Base-by-base conservation (phyloP, 2,888 invertebrate species). In the Patella caerulea region DNA sequence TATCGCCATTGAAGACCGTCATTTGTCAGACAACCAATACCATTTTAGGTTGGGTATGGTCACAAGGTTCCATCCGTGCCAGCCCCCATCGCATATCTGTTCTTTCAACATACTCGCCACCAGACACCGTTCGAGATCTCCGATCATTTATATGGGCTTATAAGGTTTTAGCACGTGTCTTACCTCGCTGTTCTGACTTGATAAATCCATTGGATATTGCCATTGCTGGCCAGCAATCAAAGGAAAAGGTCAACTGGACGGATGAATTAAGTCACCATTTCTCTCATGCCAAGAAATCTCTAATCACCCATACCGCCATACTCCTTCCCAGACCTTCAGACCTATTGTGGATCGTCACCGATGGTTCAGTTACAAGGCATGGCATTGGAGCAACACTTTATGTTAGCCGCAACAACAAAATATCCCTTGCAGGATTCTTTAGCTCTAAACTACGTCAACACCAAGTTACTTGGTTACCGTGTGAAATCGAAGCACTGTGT, bases 31-130 rank as follows among this genome's bases (percentile, higher is more conserved):
- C 65, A 12, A 71, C 75, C 0, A 80, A 80, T 15, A 78, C 75
- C 14, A 79, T 81, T 1, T 72, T 83, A 24, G 82, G 81, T 45
- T 84, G 84, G 85, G 69, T 80, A 17, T 85, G 83, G 83, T 72
- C 79, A 17, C 73, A 82, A 55, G 83, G 83, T 11, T 14, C 29
- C 12, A 34, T 85, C 5, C 76, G 76, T n/a, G 80, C 81, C 5
- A 84, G 82, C 56, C 82, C 81, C 3, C 82, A 85, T 72, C 75
- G 77, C 15, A 72, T 84, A 15, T 77, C 84, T 9, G 56, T 75
- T 15, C 56, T 83, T n/a, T 71, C 81, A 5, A 71, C 81, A 11
- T 80, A 78, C 55, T 3, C 59, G 0, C 74, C 55, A 4, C 84
- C 83, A 52, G 78, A 80, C 3, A 82, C 80, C 9, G 84, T 85